Percentiles rank a stretch among this genome's conserved stretches.
Evolutionary conservation across 2,113 vertebrate species (phyloP).

Genomic region (Nerophis ophidion): DNA sequence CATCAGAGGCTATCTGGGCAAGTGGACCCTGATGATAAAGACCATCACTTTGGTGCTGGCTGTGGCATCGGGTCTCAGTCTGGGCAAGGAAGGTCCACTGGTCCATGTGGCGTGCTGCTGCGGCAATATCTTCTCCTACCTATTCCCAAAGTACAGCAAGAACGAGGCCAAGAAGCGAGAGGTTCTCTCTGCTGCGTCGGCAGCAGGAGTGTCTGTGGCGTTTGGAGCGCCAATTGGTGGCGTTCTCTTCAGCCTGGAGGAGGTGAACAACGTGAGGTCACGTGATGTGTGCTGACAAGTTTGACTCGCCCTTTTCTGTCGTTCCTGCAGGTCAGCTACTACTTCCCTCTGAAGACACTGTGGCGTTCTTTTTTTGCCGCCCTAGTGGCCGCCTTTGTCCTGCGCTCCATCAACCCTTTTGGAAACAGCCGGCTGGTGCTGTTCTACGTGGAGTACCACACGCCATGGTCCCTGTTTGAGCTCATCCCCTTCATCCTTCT

Average conservation of each 20-base stretch:
- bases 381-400: conserved; percentile 93
- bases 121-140: conserved; percentile 98
- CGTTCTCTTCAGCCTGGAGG: conserved; percentile 96
- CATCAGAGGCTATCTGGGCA: conserved; percentile 96
- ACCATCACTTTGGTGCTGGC: conserved; percentile 96
- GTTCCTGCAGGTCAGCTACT: conserved; percentile 87
- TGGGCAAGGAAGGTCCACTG: conserved; percentile 95
- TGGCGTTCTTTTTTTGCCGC: conserved; percentile 98
- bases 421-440: conserved; percentile 96
- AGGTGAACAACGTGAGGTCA: conserved; percentile 68
- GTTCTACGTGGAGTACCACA: conserved; percentile 98
- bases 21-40: conserved; percentile 99
- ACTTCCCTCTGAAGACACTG: conserved; percentile 96
- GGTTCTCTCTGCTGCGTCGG: conserved; percentile 95
- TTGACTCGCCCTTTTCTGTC: not conserved
- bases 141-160: conserved; percentile 99
- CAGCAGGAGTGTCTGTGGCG: conserved; percentile 95
- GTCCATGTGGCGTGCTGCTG: conserved; percentile 99
- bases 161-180: conserved; percentile 99
- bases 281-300: too few relatives aligned
- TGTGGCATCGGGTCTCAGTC: conserved; percentile 93
- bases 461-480: conserved; percentile 98
- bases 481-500: conserved; percentile 95
- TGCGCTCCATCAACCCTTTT: conserved; percentile 97
- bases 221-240: conserved; percentile 98